Evolutionary conservation across 2,888 invertebrate species (phyloP).

Genomic region (Plusia festucae): DNA sequence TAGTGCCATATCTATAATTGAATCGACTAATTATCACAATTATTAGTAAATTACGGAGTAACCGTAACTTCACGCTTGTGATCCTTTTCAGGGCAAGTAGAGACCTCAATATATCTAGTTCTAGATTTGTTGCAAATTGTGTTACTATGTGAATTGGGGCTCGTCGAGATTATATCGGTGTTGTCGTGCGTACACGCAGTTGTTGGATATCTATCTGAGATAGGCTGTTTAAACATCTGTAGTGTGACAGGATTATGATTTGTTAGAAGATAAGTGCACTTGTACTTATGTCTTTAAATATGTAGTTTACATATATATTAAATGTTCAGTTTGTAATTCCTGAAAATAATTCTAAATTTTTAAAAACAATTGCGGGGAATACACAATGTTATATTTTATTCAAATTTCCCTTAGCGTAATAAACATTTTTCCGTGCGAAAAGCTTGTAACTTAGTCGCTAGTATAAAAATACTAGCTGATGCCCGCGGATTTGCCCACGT

Average conservation of each 20-base stretch:
- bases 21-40: conserved; percentile 45
- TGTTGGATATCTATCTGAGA: not conserved
- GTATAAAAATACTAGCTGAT: too few relatives aligned
- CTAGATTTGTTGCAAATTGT: conserved; percentile 24
- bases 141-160: conserved; percentile 53
- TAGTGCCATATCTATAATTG: conserved; percentile 36
- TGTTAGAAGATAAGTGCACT: not conserved
- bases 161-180: conserved; percentile 28
- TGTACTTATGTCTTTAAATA: too few relatives aligned
- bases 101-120: conserved; percentile 14
- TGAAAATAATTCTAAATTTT: too few relatives aligned
- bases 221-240: not conserved
- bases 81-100: conserved; percentile 37
- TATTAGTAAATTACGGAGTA: conserved; percentile 39
- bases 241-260: not conserved
- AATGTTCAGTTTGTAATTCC: too few relatives aligned
- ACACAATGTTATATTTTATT: too few relatives aligned
- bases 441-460: too few relatives aligned
- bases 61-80: conserved; percentile 45
- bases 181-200: conserved; percentile 17
- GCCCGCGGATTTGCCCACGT: too few relatives aligned
- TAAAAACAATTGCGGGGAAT: too few relatives aligned
- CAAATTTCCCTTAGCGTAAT: too few relatives aligned
- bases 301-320: too few relatives aligned
- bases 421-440: too few relatives aligned